phyloP scores from a whole-genome alignment of 2,113 vertebrate genomes.

The Anguilla japonica region DNA sequence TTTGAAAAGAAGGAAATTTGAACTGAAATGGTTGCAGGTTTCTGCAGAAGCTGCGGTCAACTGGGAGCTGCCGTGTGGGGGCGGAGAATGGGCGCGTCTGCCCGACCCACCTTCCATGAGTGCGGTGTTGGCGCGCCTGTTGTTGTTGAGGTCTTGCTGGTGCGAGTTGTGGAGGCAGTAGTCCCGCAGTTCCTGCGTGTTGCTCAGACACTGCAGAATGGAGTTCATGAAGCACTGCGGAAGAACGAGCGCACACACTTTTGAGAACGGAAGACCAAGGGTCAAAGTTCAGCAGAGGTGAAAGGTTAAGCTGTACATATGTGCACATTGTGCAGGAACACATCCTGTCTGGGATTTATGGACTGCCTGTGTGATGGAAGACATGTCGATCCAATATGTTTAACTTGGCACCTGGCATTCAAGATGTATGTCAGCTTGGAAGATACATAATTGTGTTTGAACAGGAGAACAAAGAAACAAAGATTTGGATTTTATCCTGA shows the following conservation, averaged over 20 bases:
- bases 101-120: conserved; percentile 82
- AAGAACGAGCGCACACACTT: neutral
- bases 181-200: conserved; percentile 88
- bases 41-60: too few species aligned
- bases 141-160: conserved; percentile 79
- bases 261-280: neutral
- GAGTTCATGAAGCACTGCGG: conserved; percentile 97
- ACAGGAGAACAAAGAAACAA: too few species aligned
- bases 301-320: neutral
- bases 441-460: neutral
- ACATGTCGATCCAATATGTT: too few species aligned
- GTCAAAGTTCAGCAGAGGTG: neutral
- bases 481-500: neutral
- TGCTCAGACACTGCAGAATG: conserved; percentile 94
- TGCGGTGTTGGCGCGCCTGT: conserved; percentile 70
- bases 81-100: too few species aligned
- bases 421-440: neutral
- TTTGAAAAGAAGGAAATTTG: too few species aligned
- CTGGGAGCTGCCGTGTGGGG: too few species aligned
- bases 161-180: conserved; percentile 88
- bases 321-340: too few species aligned
- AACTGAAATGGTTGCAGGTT: too few species aligned
- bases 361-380: too few species aligned
- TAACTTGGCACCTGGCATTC: neutral
- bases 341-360: too few species aligned